Evolutionary conservation across 2,113 vertebrate species (phyloP), one percentile per base, ranked within the genome.

Genomic region (Leptosomus discolor): DNA sequence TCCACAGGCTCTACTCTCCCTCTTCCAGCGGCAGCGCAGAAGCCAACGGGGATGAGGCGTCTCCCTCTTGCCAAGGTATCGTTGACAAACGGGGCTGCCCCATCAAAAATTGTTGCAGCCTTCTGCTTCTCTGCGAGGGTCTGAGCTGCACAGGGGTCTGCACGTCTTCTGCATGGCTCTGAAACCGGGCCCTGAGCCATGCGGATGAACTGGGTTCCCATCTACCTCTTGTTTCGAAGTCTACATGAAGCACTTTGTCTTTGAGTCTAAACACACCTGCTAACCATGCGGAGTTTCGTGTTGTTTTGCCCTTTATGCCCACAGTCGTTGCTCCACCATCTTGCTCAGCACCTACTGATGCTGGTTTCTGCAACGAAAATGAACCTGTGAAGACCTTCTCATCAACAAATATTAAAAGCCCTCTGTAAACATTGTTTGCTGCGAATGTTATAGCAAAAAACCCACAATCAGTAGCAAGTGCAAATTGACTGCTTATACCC

Each of bases 151-250:
- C 0, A 1, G 60, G 64, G 76, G n/a, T 61, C 54, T 65, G 8
- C 4, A 32, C 12, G 51, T 22, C 73, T 46, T 61, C 91, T 39
- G 1, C 15, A 2, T 2, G 51, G 74, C 39, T 68, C 68, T n/a
- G n/a, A n/a, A n/a, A n/a, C n/a, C n/a, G n/a, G 8, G 34, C 20
- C 53, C 24, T 1, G 0, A 23, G 48, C 39, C 46, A 45, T 1
- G 12, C 2, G 2, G 34, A n/a, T 67, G 29, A 58, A 7, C n/a
- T 89, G 2, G 3, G 39, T 51, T 87, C 51, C 57, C 37, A 9
- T 10, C 9, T 12, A 22, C 1, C 0, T 46, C 86, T 63, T 54
- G 9, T 45, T 68, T 60, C 68, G 76, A 92, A 71, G 30, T 60
- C 79, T 78, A 19, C 39, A 9, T 24, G 32, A 70, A 69, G 27